phyloP scores from a whole-genome alignment of 2,113 vertebrate genomes.

The Acrocephalus kingi region DNA sequence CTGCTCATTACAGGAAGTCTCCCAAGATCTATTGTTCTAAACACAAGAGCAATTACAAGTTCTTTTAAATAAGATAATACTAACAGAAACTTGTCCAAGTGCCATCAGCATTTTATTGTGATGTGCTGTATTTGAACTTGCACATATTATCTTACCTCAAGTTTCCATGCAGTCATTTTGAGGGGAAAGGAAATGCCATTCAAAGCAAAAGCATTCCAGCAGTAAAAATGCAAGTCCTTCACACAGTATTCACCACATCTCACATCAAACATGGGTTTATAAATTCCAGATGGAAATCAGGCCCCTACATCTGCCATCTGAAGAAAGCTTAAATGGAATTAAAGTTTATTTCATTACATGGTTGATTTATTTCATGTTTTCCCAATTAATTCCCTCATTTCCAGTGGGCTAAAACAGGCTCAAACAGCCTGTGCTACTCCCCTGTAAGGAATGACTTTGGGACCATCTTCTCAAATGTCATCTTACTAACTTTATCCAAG shows the following conservation, averaged over 20 bases:
- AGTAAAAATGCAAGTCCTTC: constrained; percentile 6
- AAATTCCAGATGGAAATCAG: constrained; percentile 2
- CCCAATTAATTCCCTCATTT: constrained; percentile 20
- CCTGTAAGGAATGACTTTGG: background rate
- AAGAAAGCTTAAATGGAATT: constrained; percentile 6
- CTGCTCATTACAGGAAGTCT: background rate
- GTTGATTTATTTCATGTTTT: constrained; percentile 34
- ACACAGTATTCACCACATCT: background rate
- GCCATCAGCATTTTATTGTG: background rate
- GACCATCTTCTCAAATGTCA: constrained; percentile 22
- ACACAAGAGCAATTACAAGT: background rate
- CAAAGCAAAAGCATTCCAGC: constrained; percentile 37
- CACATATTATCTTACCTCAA: background rate
- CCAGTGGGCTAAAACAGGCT: background rate
- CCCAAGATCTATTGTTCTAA: background rate
- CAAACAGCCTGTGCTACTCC: background rate
- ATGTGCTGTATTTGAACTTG: constrained; percentile 33
- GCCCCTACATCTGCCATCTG: background rate
- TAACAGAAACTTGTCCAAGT: background rate
- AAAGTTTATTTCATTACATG: background rate
- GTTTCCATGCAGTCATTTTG: constrained; percentile 35
- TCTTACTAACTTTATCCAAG: constrained; percentile 28
- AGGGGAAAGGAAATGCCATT: constrained; percentile 41
- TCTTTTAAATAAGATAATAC: constrained; percentile 26
- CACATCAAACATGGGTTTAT: background rate